phyloP scores from a whole-genome alignment of 2,888 invertebrate genomes.

The Lordiphosa andalusiaca region DNA sequence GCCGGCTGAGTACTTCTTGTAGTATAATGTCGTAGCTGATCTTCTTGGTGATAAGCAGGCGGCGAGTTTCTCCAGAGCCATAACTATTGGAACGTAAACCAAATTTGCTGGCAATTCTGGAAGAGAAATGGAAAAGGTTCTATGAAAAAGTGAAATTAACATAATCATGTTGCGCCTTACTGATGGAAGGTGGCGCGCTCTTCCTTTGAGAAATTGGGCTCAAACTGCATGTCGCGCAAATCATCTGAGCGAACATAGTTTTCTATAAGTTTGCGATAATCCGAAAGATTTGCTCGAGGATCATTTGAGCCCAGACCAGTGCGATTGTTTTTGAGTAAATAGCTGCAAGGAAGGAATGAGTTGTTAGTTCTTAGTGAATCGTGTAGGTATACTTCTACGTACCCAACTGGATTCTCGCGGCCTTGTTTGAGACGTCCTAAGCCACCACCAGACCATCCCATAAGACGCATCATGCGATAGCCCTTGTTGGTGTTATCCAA shows the following conservation, averaged over 20 bases:
- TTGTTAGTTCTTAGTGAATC: background rate
- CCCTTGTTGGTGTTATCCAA: slow-evolving; percentile 77
- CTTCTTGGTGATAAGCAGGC: slow-evolving; percentile 77
- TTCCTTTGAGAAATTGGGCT: slow-evolving; percentile 84
- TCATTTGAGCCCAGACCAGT: slow-evolving; percentile 74
- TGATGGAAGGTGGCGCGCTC: slow-evolving; percentile 84
- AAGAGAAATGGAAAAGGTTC: background rate
- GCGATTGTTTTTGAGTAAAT: slow-evolving; percentile 77
- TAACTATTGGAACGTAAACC: slow-evolving; percentile 82
- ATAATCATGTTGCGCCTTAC: slow-evolving; percentile 63
- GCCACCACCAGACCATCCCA: slow-evolving; percentile 89
- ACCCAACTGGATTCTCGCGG: slow-evolving; percentile 83
- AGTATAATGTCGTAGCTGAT: slow-evolving; percentile 65
- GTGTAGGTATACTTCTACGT: background rate
- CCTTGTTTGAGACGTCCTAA: slow-evolving; percentile 84
- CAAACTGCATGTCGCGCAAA: slow-evolving; percentile 83
- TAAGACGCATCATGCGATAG: slow-evolving; percentile 84
- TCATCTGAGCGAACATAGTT: slow-evolving; percentile 81
- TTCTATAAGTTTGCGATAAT: slow-evolving; percentile 75
- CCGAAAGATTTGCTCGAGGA: slow-evolving; percentile 15
- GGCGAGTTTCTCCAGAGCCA: slow-evolving; percentile 80
- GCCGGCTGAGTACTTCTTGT: slow-evolving; percentile 66
- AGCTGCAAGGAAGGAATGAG: slow-evolving; percentile 45
- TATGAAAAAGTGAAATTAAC: background rate
- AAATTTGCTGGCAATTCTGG: slow-evolving; percentile 79